Evolutionary conservation across 2,113 vertebrate genomes (phyloP), one percentile per base, ranked within the genome.

Genomic region (Bubo blakistoni): DNA sequence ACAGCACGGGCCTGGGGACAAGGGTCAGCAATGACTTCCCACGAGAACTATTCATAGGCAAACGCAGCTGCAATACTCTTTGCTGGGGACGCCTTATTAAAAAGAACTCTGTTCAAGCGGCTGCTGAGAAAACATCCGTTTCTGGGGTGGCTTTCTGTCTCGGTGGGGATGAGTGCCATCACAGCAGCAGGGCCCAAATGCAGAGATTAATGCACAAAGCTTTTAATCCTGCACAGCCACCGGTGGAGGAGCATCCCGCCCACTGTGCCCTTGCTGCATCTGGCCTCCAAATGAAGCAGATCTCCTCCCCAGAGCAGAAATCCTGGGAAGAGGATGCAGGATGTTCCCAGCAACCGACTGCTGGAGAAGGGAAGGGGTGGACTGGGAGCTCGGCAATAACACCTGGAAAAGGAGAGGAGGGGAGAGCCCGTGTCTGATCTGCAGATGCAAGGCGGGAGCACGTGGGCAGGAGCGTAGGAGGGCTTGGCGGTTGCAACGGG

Each of bases 11-110:
- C 79, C 58, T 67, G 65, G 71, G 88, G 78, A 82, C 88, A 95
- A 61, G 70, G 94, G 86, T 94, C 95, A 92, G 88, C 78, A 51
- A 9, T 54, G 66, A 86, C 72, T 95, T 96, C 79, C 93, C 78
- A 77, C 0, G 8, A 86, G 65, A 90, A 54, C 90, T 97, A 94
- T 93, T 96, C 88, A 94, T 67, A 94, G 88, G 76, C 73, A 88
- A 88, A 89, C 4, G 73, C 96, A 96, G 95, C 95, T 97, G 94
- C 1, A 3, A 52, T 67, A 63, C 66, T 57, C 38, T 74, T 79
- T 11, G 30, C 71, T 11, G 2, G 1, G 40, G 46, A 63, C 0
- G 46, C 40, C 49, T 90, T 59, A 40, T 70, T 93, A 34, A 81
- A 92, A 90, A 94, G 78, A 0, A 0, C 65, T 94, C 88, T 94